Conservation (phyloP, 1,140 invertebrate genomes). For the Gryon sp. region DNA sequence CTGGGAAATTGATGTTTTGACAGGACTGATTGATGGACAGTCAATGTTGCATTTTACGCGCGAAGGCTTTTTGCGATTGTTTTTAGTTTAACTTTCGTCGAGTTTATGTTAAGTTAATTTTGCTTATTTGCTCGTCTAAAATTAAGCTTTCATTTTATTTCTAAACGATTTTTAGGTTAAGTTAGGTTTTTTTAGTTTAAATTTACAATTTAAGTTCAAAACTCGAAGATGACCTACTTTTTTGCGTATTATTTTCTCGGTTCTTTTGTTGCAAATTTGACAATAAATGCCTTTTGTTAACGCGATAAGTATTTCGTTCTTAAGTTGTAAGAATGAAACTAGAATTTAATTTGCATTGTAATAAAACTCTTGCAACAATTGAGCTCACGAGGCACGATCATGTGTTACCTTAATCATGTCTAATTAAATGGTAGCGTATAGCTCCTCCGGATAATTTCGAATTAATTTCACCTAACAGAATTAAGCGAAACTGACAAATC, state of each 20-base stretch:
- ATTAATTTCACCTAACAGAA: background rate
- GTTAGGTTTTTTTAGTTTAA: too few relatives aligned
- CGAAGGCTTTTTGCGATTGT: too few relatives aligned
- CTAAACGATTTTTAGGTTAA: too few relatives aligned
- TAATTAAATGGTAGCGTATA: conserved; percentile 43
- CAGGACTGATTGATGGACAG: background rate
- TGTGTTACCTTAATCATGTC: conserved; percentile 20
- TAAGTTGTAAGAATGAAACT: conserved; percentile 20
- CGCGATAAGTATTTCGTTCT: conserved; percentile 1
- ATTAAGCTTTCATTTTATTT: too few relatives aligned
- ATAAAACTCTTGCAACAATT: conserved; percentile 16
- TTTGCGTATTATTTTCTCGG: too few relatives aligned
- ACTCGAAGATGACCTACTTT: too few relatives aligned
- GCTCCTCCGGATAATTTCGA: background rate
- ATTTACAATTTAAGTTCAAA: too few relatives aligned
- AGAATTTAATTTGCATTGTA: conserved; percentile 30
- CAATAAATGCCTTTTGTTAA: conserved; percentile 2
- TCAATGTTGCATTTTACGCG: background rate
- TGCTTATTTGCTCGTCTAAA: too few relatives aligned
- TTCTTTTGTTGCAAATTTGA: too few relatives aligned
- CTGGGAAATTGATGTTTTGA: background rate
- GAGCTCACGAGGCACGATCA: conserved; percentile 18
- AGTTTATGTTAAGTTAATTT: too few relatives aligned
- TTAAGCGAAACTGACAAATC: background rate
- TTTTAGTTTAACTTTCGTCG: too few relatives aligned